These are phyloP conservation scores for Hemitrygon akajei DNA, from an alignment of 2,797 vertebrate genomes.

Conservation along the genomic window DNA sequence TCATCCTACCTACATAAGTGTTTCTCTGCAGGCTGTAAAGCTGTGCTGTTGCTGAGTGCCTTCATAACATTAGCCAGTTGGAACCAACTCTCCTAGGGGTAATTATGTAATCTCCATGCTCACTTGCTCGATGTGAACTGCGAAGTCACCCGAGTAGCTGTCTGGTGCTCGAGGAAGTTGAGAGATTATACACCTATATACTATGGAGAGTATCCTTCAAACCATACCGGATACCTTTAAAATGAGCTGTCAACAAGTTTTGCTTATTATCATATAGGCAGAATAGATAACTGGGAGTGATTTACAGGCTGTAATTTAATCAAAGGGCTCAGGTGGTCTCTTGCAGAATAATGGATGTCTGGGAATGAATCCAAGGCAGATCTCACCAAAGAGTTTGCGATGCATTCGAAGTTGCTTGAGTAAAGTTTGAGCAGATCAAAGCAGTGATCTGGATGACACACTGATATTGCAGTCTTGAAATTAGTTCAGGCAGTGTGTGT, in stretches of 20 bases:
- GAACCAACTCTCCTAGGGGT: not conserved
- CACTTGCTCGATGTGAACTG: not conserved
- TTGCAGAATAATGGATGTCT: not conserved
- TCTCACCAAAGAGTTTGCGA: constrained; percentile 3
- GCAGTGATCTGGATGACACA: not conserved
- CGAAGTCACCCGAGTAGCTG: not conserved
- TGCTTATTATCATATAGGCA: not conserved
- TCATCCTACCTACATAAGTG: not conserved
- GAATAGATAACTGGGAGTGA: not conserved
- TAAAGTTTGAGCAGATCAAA: constrained; percentile 19
- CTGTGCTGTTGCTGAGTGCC: not conserved
- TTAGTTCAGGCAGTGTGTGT: not conserved
- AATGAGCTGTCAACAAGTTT: constrained; percentile 31
- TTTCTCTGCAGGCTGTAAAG: not conserved
- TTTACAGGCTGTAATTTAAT: constrained; percentile 21
- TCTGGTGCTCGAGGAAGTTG: too few species aligned
- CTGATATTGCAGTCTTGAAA: not conserved
- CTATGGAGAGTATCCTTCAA: not conserved
- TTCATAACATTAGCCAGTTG: constrained; percentile 7
- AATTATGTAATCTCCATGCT: not conserved
- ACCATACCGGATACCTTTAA: not conserved
- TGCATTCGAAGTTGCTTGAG: not conserved
- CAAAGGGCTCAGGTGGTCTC: constrained; percentile 3
- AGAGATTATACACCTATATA: not conserved
- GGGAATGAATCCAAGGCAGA: constrained; percentile 3